Conservation (phyloP, 2,113 vertebrate genomes). For the Podarcis raffonei region DNA sequence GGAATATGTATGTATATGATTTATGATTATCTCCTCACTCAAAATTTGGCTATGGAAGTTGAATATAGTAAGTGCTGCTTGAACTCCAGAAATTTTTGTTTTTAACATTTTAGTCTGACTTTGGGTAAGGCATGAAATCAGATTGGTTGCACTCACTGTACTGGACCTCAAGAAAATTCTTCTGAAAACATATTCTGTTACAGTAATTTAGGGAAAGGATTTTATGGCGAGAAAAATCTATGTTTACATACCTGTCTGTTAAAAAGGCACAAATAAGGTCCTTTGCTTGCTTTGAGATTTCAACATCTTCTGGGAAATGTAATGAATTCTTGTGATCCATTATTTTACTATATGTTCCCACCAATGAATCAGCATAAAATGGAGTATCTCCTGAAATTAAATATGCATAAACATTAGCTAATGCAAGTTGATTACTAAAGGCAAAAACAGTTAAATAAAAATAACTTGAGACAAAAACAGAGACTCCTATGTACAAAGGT, state of each 20-base stretch:
- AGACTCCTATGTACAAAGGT: neutral
- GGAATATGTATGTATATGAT: no score
- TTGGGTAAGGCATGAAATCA: neutral
- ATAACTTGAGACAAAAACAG: neutral
- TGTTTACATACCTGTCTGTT: conserved; percentile 87
- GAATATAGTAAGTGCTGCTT: neutral
- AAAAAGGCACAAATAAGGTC: conserved; percentile 98
- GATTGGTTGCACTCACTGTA: neutral
- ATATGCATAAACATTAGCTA: conserved; percentile 6
- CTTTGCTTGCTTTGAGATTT: conserved; percentile 97
- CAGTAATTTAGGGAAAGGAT: conserved; percentile 12
- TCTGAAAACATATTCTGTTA: neutral
- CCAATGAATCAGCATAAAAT: conserved; percentile 97
- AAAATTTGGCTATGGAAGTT: neutral
- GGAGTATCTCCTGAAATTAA: conserved; percentile 91
- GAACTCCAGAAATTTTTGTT: neutral
- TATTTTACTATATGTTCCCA: conserved; percentile 99
- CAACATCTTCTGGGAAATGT: conserved; percentile 95
- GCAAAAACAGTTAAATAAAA: neutral
- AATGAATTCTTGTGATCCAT: conserved; percentile 99
- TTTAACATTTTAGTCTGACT: neutral
- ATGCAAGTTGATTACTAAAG: conserved; percentile 2
- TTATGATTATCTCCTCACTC: neutral
- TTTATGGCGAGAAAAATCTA: conserved; percentile 31
- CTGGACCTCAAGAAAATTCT: neutral